Evolutionary conservation across 2,797 vertebrate genomes (phyloP), one percentile per base, ranked within the genome.

Genomic region (Sebastolobus alascanus): DNA sequence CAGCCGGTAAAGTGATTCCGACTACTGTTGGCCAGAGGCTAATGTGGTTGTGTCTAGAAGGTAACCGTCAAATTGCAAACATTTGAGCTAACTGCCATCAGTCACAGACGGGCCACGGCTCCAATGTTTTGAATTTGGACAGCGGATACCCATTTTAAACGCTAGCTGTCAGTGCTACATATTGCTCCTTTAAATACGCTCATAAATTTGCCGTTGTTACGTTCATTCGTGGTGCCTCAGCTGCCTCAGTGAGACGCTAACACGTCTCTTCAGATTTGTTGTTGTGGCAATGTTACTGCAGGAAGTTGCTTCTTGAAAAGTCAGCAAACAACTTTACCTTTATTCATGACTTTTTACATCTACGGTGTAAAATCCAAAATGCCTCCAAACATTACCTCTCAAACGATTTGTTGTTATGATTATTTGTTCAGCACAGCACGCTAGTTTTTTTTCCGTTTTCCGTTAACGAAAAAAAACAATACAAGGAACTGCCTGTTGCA

Each of bases 351-450:
- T 22, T 64, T 38, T 38, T 40, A 1, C 20, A 61, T 61, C 63
- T 1, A 50, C 2, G 2, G 16, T 50, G 18, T 31, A 10, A 0
- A 31, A 50, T 18, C 65, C 27, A 12, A 31, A 50, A 13, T 50
- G 43, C 64, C 50, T 50, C 16, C 0, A 65, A 0, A 65, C 37
- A 14, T 50, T 20, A 50, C 43, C 0, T 50, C 16, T 50, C 0
- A 1, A 50, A 50, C 43, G 1, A 11, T 59, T 71, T 72, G 18
- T 4, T 40, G 22, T 54, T 1, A 6, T 13, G 35, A 20, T 58
- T 12, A 27, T 38, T 56, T 37, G 20, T 27, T 56, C 5, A 40
- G 0, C 35, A 29, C 33, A 20, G 22, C 31, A 29, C 1, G 14
- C 12, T 56, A 10, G 4, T 37, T 55, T 54, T 69, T 2, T 37